Percentiles rank a stretch among this genome's conserved stretches.
Evolutionary conservation across 2,888 invertebrate species (phyloP).

Genomic region (Sphaeridia pumilis): DNA sequence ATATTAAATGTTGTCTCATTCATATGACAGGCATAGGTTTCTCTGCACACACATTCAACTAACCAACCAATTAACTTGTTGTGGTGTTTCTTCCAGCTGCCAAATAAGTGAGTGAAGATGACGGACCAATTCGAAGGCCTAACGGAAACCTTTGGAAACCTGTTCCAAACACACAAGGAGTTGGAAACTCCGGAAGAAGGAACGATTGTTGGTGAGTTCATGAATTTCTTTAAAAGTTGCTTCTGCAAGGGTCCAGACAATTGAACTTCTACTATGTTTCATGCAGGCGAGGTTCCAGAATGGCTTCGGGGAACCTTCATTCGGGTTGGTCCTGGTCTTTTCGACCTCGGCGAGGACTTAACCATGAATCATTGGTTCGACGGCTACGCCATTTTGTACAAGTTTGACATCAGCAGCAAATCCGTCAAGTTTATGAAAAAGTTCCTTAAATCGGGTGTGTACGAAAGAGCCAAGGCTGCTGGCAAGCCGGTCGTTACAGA

Average conservation of each 20-base stretch:
- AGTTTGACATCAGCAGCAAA: slow-evolving; percentile 41
- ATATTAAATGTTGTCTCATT: too few relatives aligned
- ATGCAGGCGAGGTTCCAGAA: not conserved
- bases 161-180: slow-evolving; percentile 5
- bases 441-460: slow-evolving; percentile 29
- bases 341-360: slow-evolving; percentile 40
- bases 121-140: not conserved
- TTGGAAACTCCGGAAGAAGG: slow-evolving; percentile 12
- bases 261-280: not conserved
- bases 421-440: slow-evolving; percentile 31
- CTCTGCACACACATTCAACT: too few relatives aligned
- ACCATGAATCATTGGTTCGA: slow-evolving; percentile 44
- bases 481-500: slow-evolving; percentile 30
- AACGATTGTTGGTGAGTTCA: not conserved
- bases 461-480: slow-evolving; percentile 23
- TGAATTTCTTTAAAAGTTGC: not conserved
- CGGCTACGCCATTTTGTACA: slow-evolving; percentile 42
- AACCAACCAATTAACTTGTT: too few relatives aligned
- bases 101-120: too few relatives aligned
- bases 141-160: slow-evolving; percentile 2
- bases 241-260: not conserved
- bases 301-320: slow-evolving; percentile 9
- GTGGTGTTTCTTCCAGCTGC: too few relatives aligned
- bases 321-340: slow-evolving; percentile 43
- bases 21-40: too few relatives aligned